Conservation (phyloP, 2,113 vertebrate species). For the Notothenia rossii region DNA sequence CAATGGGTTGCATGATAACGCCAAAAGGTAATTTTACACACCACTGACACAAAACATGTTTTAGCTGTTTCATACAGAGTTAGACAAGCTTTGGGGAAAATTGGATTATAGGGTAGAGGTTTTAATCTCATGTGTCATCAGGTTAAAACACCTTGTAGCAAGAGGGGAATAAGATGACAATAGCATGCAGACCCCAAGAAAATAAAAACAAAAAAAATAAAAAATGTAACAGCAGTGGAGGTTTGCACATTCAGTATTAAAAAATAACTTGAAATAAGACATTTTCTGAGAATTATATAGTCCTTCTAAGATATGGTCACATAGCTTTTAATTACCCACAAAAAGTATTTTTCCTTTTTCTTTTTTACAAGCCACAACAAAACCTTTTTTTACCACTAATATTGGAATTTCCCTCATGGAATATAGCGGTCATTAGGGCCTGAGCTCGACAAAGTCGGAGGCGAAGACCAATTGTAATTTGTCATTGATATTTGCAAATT, state of each 20-base stretch:
- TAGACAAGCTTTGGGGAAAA: constrained; percentile 58
- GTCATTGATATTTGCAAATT: not conserved
- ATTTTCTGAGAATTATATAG: constrained; percentile 48
- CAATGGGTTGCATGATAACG: constrained; percentile 40
- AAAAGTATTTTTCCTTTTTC: not conserved
- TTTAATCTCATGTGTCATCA: constrained; percentile 71
- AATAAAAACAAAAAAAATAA: constrained; percentile 19
- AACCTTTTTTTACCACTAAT: not conserved
- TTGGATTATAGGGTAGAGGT: constrained; percentile 70
- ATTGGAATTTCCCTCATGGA: not conserved
- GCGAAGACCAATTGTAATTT: not conserved
- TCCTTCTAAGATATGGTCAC: constrained; percentile 22
- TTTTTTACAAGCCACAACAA: not conserved
- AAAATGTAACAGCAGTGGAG: constrained; percentile 1
- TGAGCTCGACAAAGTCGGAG: too few species aligned
- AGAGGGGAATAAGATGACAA: constrained; percentile 51
- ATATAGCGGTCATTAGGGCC: not conserved
- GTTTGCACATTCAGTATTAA: constrained; percentile 37
- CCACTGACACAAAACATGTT: constrained; percentile 60
- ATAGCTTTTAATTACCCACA: not conserved
- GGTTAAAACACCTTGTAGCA: constrained; percentile 61
- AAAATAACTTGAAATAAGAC: constrained; percentile 35
- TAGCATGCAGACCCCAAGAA: constrained; percentile 31
- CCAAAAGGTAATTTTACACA: constrained; percentile 63
- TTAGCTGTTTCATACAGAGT: constrained; percentile 58